Evolutionary conservation across 2,888 invertebrate genomes (phyloP), one percentile per base, ranked within the genome.

Genomic region (Formica aserva): DNA sequence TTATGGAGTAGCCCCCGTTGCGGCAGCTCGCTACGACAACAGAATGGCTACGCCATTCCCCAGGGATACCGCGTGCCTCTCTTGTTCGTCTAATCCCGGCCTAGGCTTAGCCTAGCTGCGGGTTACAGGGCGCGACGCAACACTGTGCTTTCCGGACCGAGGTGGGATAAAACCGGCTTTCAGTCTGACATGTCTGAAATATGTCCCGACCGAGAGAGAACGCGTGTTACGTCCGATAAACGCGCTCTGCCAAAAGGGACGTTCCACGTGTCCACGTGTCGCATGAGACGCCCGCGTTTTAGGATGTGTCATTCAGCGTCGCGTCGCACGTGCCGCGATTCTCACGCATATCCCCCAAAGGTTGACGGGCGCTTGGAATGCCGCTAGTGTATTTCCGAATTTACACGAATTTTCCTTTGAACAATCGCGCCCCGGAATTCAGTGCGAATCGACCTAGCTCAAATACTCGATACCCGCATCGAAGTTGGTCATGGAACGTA

Each of bases 201-300:
- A 80, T 80, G 78, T 80, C 35, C 78, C 72, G 60, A 72, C 72
- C 72, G 60, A 18, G 52, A 38, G 60, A 29, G 45, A 65, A 60
- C 72, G 72, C 45, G n/a, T 60, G 72, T 72, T 60, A 80, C 60
- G 26, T 60, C 78, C 78, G 72, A 80, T 80, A 80, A 80, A 80
- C 72, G 78, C 35, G 78, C 35, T 38, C 38, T 32, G 45, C 66
- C 45, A 45, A 80, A 60, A 55, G 60, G 18, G 60, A 80, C 57
- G 26, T 48, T 71, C 22, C 22, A 26, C 60, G 60, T 60, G 78
- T 77, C 41, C 69, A n/a, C 52, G 76, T 48, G 76, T 48, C 26
- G 76, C 13, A 66, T n/a, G 67, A 71, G 45, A 80, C 78, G 78
- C 35, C 60, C 66, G 38, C 67, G 76, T 67, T 69, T 52, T 29